Percentiles rank a stretch among this genome's conserved stretches.
Evolutionary conservation across 2,888 invertebrate species (phyloP).

Genomic region (Troides aeacus): DNA sequence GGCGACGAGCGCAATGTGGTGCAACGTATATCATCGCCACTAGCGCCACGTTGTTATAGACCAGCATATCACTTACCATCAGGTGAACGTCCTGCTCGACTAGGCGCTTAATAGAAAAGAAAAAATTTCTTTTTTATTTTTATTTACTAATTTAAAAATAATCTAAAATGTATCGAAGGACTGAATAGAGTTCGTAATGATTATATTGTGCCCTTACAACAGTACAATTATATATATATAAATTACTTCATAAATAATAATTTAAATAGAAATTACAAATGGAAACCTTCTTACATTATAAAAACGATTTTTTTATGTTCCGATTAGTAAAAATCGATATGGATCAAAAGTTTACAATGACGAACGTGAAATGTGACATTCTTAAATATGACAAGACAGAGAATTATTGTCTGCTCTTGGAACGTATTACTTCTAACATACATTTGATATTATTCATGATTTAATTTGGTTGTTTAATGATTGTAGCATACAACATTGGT

Average conservation of each 20-base stretch:
- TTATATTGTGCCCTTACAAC: no score
- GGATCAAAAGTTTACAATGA: background rate
- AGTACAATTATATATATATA: no score
- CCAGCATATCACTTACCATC: no score
- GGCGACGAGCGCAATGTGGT: no score
- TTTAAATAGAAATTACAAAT: background rate
- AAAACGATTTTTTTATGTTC: background rate
- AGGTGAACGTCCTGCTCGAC: no score
- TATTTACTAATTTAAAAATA: no score
- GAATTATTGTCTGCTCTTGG: slow-evolving; percentile 30
- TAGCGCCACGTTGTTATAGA: no score
- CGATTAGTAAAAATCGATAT: background rate
- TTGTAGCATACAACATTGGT: background rate
- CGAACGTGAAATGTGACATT: slow-evolving; percentile 15
- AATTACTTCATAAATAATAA: background rate
- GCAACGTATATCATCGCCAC: no score
- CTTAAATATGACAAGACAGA: slow-evolving; percentile 23
- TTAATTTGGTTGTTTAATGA: background rate
- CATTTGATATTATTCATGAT: background rate
- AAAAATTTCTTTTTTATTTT: no score
- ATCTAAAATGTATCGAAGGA: no score
- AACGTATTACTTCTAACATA: background rate
- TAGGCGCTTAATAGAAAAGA: no score
- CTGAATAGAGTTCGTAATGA: no score
- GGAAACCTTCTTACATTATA: background rate